Evolutionary conservation across 2,797 vertebrate genomes (phyloP).

Genomic region (Tokudaia muenninki): DNA sequence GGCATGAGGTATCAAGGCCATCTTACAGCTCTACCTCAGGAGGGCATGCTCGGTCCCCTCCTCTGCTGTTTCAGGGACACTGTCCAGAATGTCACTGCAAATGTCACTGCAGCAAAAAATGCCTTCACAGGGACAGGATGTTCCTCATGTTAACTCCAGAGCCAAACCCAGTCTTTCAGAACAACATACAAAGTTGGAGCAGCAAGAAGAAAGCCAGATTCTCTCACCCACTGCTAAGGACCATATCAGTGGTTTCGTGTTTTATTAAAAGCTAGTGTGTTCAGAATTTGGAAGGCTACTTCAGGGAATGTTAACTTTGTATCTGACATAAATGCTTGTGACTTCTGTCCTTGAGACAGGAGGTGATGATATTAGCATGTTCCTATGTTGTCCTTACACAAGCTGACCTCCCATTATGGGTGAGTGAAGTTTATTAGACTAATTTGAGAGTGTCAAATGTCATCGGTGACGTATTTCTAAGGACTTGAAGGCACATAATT

Average conservation of each 20-base stretch:
- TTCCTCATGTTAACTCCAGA: not conserved
- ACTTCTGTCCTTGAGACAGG: not conserved
- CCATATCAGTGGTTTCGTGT: rapidly evolving
- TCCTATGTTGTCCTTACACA: not conserved
- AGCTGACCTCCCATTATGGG: not conserved
- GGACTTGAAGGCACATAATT: not conserved
- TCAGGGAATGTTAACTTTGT: not conserved
- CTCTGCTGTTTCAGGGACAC: not conserved
- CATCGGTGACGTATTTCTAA: slow-evolving; percentile 44
- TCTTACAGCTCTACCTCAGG: not conserved
- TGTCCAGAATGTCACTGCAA: not conserved
- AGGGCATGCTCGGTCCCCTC: not conserved
- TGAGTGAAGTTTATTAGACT: slow-evolving; percentile 16
- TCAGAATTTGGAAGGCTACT: not conserved
- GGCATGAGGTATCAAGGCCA: not conserved
- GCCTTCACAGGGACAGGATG: rapidly evolving
- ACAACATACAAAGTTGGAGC: not conserved
- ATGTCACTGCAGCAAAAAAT: not conserved
- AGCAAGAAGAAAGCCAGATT: not conserved
- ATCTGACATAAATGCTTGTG: not conserved
- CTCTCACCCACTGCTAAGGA: not conserved
- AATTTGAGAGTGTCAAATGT: not conserved
- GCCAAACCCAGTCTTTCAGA: not conserved
- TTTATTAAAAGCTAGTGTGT: not conserved
- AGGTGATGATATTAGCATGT: not conserved